These are phyloP conservation scores for Marronus borbonicus DNA, from an alignment of 2,888 invertebrate genomes.

Conservation along the genomic window DNA sequence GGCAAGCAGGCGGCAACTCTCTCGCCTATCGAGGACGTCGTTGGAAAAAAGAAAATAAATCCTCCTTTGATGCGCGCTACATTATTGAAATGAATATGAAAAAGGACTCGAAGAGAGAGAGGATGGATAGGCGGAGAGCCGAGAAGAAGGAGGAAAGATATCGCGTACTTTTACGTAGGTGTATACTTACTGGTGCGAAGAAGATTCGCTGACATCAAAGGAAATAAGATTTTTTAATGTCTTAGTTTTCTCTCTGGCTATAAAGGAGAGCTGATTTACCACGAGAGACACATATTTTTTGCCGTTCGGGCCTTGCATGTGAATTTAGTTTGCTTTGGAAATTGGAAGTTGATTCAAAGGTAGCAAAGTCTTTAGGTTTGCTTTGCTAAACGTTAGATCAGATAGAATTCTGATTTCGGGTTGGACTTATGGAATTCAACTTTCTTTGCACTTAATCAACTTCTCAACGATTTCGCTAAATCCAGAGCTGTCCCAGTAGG, in stretches of 20 bases:
- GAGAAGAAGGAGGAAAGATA: not conserved
- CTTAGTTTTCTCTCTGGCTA: slow-evolving; percentile 8
- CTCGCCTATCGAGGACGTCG: not conserved
- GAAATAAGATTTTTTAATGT: slow-evolving; percentile 22
- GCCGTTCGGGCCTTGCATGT: not conserved
- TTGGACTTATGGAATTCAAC: too few relatives aligned
- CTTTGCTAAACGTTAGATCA: too few relatives aligned
- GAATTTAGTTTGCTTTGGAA: too few relatives aligned
- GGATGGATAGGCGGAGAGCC: too few relatives aligned
- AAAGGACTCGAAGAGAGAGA: not conserved
- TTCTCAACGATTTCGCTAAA: too few relatives aligned
- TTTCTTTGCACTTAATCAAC: too few relatives aligned
- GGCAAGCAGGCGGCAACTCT: not conserved
- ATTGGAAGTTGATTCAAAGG: too few relatives aligned
- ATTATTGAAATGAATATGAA: slow-evolving; percentile 35
- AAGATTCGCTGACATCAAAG: slow-evolving; percentile 15
- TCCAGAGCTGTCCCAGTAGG: too few relatives aligned
- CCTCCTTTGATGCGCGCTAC: slow-evolving; percentile 21
- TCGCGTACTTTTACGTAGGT: not conserved
- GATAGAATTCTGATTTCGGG: too few relatives aligned
- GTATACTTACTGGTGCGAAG: slow-evolving; percentile 6
- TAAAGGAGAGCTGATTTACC: not conserved
- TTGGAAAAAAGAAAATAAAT: slow-evolving; percentile 32
- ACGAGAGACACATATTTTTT: not conserved
- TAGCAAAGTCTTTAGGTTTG: too few relatives aligned